Evolutionary conservation across 2,113 vertebrate species (phyloP).

Genomic region (Pitta sordida): DNA sequence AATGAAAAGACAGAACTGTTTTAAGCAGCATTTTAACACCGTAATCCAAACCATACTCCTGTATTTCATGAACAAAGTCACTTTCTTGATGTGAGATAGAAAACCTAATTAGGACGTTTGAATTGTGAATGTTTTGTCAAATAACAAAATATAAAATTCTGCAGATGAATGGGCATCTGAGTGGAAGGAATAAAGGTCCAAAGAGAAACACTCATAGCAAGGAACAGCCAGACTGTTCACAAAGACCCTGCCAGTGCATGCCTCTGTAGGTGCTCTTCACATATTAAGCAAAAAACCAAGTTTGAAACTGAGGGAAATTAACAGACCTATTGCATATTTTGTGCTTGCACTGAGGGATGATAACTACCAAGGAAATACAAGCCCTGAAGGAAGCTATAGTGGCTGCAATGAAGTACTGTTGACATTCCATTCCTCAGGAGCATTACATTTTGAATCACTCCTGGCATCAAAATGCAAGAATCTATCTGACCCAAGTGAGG

Average conservation of each 20-base stretch:
- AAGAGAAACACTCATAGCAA: neutral
- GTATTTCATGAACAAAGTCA: neutral
- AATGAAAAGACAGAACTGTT: slow-evolving; percentile 7
- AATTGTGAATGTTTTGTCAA: neutral
- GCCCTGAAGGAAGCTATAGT: neutral
- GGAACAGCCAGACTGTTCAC: neutral
- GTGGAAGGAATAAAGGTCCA: neutral
- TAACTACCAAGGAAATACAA: neutral
- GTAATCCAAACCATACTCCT: neutral
- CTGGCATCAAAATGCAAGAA: neutral
- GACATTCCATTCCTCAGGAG: neutral
- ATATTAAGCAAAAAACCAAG: neutral
- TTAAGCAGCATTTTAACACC: neutral
- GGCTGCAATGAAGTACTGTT: neutral
- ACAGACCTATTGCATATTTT: neutral
- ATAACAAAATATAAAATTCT: neutral
- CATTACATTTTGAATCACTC: neutral
- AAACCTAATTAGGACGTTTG: neutral
- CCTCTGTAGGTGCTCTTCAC: neutral
- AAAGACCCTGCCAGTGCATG: neutral
- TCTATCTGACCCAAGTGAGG: neutral
- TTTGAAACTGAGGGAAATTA: neutral
- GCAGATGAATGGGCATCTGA: neutral
- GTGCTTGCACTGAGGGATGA: neutral
- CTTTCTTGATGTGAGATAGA: neutral